A percentile compares a stretch with the other conserved stretches of the same genome.
These are phyloP conservation scores for Micropoecilia bifurca DNA, from an alignment of 2,797 vertebrate species.

Conservation along the genomic window DNA sequence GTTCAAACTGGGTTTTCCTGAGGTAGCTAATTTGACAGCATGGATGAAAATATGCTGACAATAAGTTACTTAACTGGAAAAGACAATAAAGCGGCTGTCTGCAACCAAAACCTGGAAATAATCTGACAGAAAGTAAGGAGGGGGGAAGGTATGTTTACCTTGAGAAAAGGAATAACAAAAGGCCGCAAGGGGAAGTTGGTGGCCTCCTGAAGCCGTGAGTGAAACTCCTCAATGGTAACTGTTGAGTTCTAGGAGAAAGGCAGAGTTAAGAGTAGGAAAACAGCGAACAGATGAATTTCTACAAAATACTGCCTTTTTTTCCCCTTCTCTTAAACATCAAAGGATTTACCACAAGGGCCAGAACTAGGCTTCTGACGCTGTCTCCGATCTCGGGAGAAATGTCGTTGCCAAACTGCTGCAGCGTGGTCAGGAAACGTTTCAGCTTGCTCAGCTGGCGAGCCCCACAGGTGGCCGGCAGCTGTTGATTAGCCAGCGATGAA, in stretches of 20 bases:
- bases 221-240: slow-evolving; percentile 98
- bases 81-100: background rate
- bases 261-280: slow-evolving; percentile 3
- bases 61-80: slow-evolving; percentile 5
- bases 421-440: slow-evolving; percentile 97
- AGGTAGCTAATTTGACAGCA: slow-evolving; percentile 5
- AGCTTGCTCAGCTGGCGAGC: slow-evolving; percentile 98
- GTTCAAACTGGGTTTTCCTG: slow-evolving; percentile 3
- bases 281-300: background rate
- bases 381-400: slow-evolving; percentile 99
- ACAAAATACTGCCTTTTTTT: background rate
- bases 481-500: slow-evolving; percentile 96
- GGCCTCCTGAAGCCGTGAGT: slow-evolving; percentile 96
- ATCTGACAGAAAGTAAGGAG: slow-evolving; percentile 24
- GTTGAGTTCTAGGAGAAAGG: slow-evolving; percentile 90
- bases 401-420: slow-evolving; percentile 99
- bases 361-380: slow-evolving; percentile 94
- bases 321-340: background rate
- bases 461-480: slow-evolving; percentile 96
- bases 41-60: background rate
- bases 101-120: slow-evolving; percentile 28
- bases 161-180: slow-evolving; percentile 97
- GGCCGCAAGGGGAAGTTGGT: slow-evolving; percentile 97
- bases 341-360: slow-evolving; percentile 92
- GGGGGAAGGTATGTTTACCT: slow-evolving; percentile 81